Evolutionary conservation across 2,113 vertebrate genomes (phyloP), one percentile per base, ranked within the genome.

Genomic region (Notothenia coriiceps): DNA sequence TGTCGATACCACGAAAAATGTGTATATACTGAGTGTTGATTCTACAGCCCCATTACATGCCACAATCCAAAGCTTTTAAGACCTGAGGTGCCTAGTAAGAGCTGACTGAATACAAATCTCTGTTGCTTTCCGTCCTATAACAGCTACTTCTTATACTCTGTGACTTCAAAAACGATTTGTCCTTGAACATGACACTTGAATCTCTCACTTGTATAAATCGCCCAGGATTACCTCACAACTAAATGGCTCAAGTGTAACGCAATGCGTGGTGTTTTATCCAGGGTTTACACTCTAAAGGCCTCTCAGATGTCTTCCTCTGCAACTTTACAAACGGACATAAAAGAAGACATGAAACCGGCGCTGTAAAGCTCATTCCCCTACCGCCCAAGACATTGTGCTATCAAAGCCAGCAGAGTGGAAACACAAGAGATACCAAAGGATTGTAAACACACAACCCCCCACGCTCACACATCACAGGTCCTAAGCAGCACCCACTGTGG

Each of bases 321-420:
- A 82, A 89, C 85, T 83, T 88, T 77, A 80, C 74, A 85, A 84
- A 86, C 57, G 40, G 69, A 85, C 89, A 85, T 87, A 70, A 89
- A 88, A 91, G 83, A 49, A 62, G 79, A 91, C 79, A 77, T 10
- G 62, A 61, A 84, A 59, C 80, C 20, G 44, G 40, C 13, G 40
- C 61, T 77, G 79, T 86, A 78, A 88, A 89, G 85, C 82, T 78
- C 80, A 64, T 72, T 84, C 86, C 84, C 88, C 66, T 13, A 85
- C 63, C 80, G 40, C 77, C 86, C 64, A 17, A 87, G 70, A 91
- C 80, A 81, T 33, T 1, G 62, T 18, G 57, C 80, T 83, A 90
- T 93, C 89, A 93, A 91, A 91, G 89, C 68, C 73, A 10, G 29
- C 74, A 86, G 88, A 85, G 81, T 80, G 83, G 85, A 86, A 90